Conservation (phyloP, 1,140 invertebrate genomes). For the Drosophila oshimai region DNA sequence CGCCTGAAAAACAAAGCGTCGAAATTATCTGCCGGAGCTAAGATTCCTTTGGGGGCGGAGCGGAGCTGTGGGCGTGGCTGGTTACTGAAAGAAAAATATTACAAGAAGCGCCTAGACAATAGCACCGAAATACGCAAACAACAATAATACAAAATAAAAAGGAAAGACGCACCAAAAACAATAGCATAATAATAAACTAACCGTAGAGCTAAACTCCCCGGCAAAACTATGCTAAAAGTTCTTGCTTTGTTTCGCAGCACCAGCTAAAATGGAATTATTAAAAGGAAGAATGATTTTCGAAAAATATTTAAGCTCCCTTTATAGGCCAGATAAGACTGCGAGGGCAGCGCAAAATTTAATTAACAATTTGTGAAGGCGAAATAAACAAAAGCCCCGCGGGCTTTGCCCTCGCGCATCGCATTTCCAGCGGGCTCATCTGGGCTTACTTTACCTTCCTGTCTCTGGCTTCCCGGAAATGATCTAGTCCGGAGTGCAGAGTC, state of each 20-base stretch:
- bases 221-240: constrained; percentile 55
- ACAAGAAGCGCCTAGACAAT: constrained; percentile 64
- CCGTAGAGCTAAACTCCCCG: constrained; percentile 45
- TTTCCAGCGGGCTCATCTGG: constrained; percentile 18
- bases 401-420: background rate
- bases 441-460: constrained; percentile 5
- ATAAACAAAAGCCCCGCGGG: constrained; percentile 43
- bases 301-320: constrained; percentile 57
- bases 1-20: constrained; percentile 54
- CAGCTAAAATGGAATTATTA: constrained; percentile 45
- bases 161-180: constrained; percentile 40
- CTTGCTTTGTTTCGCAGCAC: constrained; percentile 31
- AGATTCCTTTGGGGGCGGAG: constrained; percentile 4
- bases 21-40: constrained; percentile 51
- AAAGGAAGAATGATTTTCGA: constrained; percentile 28
- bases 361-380: constrained; percentile 55
- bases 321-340: constrained; percentile 14
- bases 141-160: constrained; percentile 39
- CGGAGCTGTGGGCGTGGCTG: constrained; percentile 2
- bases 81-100: constrained; percentile 48
- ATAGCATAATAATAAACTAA: constrained; percentile 75
- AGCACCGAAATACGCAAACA: constrained; percentile 66
- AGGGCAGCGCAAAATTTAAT: constrained; percentile 57
- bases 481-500: no score
- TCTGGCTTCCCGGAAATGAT: background rate